These are phyloP conservation scores for Anoplopoma fimbria DNA, from an alignment of 2,113 vertebrate species.

Conservation along the genomic window DNA sequence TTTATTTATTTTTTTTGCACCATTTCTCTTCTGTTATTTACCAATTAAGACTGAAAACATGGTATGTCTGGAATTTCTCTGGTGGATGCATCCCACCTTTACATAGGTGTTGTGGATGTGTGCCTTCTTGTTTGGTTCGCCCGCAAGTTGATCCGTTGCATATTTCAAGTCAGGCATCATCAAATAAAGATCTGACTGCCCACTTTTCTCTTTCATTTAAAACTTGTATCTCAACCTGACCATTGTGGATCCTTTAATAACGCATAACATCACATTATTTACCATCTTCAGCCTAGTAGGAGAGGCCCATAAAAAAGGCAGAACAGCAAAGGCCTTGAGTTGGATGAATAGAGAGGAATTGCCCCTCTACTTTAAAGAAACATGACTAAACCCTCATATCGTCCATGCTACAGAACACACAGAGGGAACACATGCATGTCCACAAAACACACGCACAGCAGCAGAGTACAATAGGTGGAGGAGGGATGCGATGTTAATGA, in stretches of 20 bases:
- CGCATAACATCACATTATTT: slow-evolving; percentile 9
- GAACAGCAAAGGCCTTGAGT: slow-evolving; percentile 14
- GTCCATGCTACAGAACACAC: not conserved
- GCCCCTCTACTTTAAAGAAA: slow-evolving; percentile 6
- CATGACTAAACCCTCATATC: not conserved
- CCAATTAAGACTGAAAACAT: slow-evolving; percentile 74
- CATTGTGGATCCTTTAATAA: slow-evolving; percentile 18
- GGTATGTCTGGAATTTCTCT: slow-evolving; percentile 25
- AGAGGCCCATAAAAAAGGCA: slow-evolving; percentile 5
- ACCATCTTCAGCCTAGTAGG: not conserved
- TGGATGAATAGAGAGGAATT: not conserved
- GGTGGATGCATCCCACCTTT: slow-evolving; percentile 19
- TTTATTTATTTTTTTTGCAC: slow-evolving; percentile 23
- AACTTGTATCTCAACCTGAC: slow-evolving; percentile 26
- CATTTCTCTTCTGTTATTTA: slow-evolving; percentile 52
- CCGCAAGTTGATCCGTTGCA: slow-evolving; percentile 7
- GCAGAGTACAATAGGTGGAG: slow-evolving; percentile 17
- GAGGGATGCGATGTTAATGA: slow-evolving; percentile 75
- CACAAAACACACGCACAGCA: slow-evolving; percentile 36
- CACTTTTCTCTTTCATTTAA: slow-evolving; percentile 27
- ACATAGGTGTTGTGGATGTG: not conserved
- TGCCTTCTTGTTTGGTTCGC: slow-evolving; percentile 22
- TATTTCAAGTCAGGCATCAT: slow-evolving; percentile 34
- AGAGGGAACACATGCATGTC: slow-evolving; percentile 39
- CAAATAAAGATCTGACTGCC: slow-evolving; percentile 45